A percentile compares a stretch with the other conserved stretches of the same genome.
phyloP scores from a whole-genome alignment of 2,797 vertebrate genomes.

The Synanceia verrucosa region DNA sequence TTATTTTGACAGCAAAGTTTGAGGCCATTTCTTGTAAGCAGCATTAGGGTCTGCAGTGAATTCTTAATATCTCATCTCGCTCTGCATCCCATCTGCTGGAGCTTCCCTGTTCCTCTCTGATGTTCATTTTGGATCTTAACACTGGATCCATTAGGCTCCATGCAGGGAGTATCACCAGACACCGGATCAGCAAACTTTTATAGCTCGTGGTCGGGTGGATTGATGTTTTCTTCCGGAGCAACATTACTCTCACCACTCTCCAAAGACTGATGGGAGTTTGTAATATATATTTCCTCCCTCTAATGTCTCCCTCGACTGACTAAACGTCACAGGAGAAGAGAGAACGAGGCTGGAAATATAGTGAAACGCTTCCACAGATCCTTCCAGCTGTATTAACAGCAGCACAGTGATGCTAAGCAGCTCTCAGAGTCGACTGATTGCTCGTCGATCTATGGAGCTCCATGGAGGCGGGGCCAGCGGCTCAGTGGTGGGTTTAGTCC shows the following conservation, averaged over 20 bases:
- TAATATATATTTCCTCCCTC: conserved; percentile 62
- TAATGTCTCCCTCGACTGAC: conserved; percentile 69
- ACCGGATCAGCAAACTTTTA: conserved; percentile 49
- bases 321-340: conserved; percentile 42
- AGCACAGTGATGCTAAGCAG: conserved; percentile 52
- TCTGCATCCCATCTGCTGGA: conserved; percentile 33
- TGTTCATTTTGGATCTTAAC: conserved; percentile 49
- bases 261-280: conserved; percentile 56
- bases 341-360: conserved; percentile 37
- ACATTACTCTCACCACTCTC: conserved; percentile 55
- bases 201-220: conserved; percentile 42
- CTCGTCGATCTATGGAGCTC: conserved; percentile 34
- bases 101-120: conserved; percentile 23
- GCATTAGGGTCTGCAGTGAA: conserved; percentile 33
- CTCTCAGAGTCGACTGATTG: conserved; percentile 56
- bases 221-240: conserved; percentile 62
- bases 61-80: conserved; percentile 35
- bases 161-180: conserved; percentile 23
- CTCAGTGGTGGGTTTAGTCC: neutral
- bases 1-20: conserved; percentile 38
- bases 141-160: conserved; percentile 28
- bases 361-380: conserved; percentile 48
- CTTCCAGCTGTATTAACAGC: conserved; percentile 69
- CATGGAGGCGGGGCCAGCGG: neutral
- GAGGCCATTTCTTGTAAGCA: conserved; percentile 37